Conservation (phyloP, 2,888 invertebrate species). For the Trachelus tabidus region DNA sequence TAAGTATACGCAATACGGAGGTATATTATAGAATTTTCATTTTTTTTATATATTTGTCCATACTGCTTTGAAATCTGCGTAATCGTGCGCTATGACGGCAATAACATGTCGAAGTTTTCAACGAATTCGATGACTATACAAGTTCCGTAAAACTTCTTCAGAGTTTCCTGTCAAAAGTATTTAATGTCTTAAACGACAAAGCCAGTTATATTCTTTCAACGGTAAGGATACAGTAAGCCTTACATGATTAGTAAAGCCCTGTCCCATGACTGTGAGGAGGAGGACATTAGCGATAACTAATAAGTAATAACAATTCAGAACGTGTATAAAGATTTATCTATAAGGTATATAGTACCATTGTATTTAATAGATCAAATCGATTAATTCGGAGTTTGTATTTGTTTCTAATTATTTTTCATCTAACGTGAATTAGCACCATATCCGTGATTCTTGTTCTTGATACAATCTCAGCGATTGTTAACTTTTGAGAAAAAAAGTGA, state of each 20-base stretch:
- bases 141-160: not conserved
- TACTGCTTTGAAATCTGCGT: not conserved
- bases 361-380: no score
- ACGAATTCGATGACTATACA: not conserved
- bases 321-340: not conserved
- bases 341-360: not conserved
- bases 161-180: no score
- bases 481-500: not conserved
- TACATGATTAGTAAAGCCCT: no score
- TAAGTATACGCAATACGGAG: not conserved
- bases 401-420: not conserved
- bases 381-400: not conserved
- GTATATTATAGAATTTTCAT: not conserved
- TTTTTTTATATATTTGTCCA: not conserved
- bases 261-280: not conserved
- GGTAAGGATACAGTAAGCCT: no score
- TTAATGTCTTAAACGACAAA: no score
- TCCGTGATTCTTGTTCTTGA: not conserved
- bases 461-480: not conserved
- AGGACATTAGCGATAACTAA: not conserved
- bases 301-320: not conserved
- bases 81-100: not conserved
- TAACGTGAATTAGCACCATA: not conserved
- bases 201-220: no score
- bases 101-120: not conserved